Base-by-base conservation (phyloP, 2,797 vertebrate species). In the Pangasius krempfi region DNA sequence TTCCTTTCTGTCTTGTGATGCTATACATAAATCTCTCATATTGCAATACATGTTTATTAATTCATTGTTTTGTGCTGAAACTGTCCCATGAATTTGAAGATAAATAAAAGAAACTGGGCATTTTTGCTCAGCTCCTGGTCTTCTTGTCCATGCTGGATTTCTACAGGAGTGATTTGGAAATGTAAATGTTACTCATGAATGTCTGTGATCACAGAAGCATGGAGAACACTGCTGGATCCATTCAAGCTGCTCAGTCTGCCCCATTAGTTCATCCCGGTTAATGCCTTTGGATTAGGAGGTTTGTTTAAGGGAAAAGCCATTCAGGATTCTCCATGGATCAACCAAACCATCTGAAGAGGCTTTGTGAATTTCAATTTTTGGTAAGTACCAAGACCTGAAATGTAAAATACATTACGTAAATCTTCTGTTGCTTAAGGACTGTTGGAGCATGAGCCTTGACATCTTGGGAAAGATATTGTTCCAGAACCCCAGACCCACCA, bases 211-310 rank as follows among this genome's bases (percentile, higher is more conserved):
- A 50, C 72, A 60, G 78, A 30, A 80, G 90, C 70, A 62, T 85
- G 52, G 58, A 87, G 78, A 88, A 87, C 84, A 54, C 85, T n/a
- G 47, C 75, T 76, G 86, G 86, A 86, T 68, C 78, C 54, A 56
- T 50, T 85, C 70, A 85, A 68, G 47, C 85, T 37, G 27, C 66
- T 47, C 72, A 16, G 33, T 50, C 50, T 20, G 88, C 76, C 79
- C 72, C 50, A 66, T 70, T 81, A 76, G 80, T 88, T 91, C 87
- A 84, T 85, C 58, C 76, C 52, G 78, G 89, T 89, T 88, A 92
- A 92, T 84, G 86, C 89, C 56, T 88, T 86, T 89, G 88, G 89
- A 90, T 92, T 90, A 92, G 64, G 81, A 85, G 80, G 27, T 89
- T 83, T 88, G 84, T 86, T 90, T 90, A 88, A 86, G 84, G 83